These are phyloP conservation scores for Pionites leucogaster DNA, from an alignment of 2,113 vertebrate species.

Conservation along the genomic window DNA sequence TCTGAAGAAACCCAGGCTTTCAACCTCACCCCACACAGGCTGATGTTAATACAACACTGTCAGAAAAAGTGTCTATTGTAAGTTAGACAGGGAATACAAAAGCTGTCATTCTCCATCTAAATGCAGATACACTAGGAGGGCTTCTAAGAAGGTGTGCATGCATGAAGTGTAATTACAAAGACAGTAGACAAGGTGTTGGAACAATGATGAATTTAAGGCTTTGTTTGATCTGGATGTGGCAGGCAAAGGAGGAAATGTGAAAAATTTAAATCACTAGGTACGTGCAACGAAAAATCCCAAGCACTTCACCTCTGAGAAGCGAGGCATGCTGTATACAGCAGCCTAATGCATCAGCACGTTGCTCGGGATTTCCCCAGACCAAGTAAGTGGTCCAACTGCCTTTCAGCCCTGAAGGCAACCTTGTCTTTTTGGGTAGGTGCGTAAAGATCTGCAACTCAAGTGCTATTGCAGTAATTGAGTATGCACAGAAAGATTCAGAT, in stretches of 20 bases:
- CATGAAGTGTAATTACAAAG: constrained; percentile 36
- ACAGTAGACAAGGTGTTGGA: neutral
- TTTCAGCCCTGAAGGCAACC: neutral
- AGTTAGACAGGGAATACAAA: neutral
- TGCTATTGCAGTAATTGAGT: neutral
- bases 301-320: neutral
- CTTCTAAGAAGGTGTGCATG: constrained; percentile 22
- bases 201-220: constrained; percentile 28
- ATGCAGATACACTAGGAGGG: neutral
- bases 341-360: neutral
- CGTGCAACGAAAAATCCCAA: neutral
- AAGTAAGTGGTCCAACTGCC: neutral
- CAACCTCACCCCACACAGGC: neutral
- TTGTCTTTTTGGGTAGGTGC: neutral
- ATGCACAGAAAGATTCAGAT: neutral
- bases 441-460: neutral
- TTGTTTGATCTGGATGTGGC: constrained; percentile 8
- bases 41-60: neutral
- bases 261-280: constrained; percentile 30
- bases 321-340: neutral
- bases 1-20: neutral
- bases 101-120: constrained; percentile 20
- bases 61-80: constrained; percentile 33
- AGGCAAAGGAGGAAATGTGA: constrained; percentile 30
- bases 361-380: neutral